A percentile compares a stretch with the other conserved stretches of the same genome.
Conservation (phyloP, 2,888 invertebrate genomes). For the Salticus scenicus region DNA sequence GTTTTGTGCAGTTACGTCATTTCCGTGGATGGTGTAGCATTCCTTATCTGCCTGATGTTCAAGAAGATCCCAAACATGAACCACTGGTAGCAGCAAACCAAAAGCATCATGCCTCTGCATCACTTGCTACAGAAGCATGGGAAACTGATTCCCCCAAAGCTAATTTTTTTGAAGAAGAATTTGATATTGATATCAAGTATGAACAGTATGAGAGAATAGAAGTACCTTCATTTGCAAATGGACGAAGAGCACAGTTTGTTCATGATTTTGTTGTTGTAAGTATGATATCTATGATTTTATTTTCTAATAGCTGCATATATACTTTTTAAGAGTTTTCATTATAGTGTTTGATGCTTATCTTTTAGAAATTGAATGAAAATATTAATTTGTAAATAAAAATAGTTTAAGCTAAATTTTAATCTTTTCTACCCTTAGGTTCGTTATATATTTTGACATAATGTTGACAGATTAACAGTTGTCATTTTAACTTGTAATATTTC, state of each 20-base stretch:
- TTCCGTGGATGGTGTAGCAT: constrained; percentile 84
- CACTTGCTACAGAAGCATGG: constrained; percentile 42
- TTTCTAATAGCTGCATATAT: no score
- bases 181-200: constrained; percentile 85
- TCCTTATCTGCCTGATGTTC: constrained; percentile 77
- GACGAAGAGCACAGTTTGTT: constrained; percentile 88
- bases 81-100: constrained; percentile 24
- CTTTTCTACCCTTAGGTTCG: no score
- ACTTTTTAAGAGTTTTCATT: no score
- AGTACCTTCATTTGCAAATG: constrained; percentile 88
- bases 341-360: no score
- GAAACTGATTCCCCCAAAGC: constrained; percentile 41
- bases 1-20: constrained; percentile 78
- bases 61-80: constrained; percentile 27
- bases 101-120: constrained; percentile 8
- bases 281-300: no score
- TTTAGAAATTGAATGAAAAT: no score
- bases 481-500: no score
- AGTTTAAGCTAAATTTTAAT: no score
- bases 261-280: constrained; percentile 90
- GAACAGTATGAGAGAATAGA: constrained; percentile 88
- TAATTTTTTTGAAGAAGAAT: constrained; percentile 83
- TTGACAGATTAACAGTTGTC: no score
- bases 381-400: no score
- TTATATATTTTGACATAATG: no score